Conservation (phyloP, 2,797 vertebrate genomes). For the Varecia variegata region DNA sequence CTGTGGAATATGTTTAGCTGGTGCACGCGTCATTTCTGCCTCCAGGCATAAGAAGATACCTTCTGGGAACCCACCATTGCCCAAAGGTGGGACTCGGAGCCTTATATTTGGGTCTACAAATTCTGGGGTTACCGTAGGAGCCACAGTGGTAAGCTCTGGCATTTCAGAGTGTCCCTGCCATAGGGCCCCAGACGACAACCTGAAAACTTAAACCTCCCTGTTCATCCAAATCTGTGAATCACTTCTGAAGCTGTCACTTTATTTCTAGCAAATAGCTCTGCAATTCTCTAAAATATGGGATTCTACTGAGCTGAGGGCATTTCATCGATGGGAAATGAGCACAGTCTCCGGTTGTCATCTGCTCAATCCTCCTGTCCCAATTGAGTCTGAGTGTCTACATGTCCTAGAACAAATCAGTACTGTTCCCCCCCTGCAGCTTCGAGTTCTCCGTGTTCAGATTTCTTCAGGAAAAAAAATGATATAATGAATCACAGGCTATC, state of each 20-base stretch:
- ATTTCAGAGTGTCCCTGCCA: neutral
- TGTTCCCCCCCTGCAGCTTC: neutral
- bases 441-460: constrained; percentile 51
- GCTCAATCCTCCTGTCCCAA: neutral
- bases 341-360: neutral
- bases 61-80: neutral
- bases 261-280: neutral
- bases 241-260: neutral
- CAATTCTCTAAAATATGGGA: neutral
- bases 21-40: neutral
- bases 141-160: neutral
- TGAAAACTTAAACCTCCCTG: neutral
- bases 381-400: neutral
- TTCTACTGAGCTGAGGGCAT: neutral
- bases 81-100: neutral
- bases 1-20: neutral
- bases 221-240: neutral
- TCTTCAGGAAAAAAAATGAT: neutral
- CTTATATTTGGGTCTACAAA: neutral
- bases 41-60: neutral
- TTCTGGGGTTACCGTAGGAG: neutral
- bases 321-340: neutral
- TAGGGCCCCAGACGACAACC: neutral
- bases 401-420: constrained; percentile 54
- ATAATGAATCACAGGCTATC: neutral